Conservation (phyloP, 2,113 vertebrate genomes). For the Labrus mixtus region DNA sequence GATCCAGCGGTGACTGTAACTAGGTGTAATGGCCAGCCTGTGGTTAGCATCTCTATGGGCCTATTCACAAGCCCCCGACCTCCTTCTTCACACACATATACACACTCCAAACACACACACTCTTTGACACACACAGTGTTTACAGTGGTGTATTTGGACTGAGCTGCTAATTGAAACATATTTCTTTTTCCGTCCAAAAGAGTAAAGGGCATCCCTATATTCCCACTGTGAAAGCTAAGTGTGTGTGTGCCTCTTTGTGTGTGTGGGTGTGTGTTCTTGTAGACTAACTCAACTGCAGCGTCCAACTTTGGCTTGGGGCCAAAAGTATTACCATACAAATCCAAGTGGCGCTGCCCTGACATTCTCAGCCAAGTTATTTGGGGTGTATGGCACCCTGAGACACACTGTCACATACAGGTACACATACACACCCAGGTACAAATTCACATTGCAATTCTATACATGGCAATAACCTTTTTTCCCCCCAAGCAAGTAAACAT, state of each 20-base stretch:
- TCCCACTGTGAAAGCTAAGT: constrained; percentile 53
- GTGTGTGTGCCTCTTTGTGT: constrained; percentile 40
- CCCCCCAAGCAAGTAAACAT: constrained; percentile 49
- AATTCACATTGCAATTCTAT: constrained; percentile 21
- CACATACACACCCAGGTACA: constrained; percentile 20
- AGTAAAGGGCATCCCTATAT: constrained; percentile 79
- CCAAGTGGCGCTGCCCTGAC: constrained; percentile 51
- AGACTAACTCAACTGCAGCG: constrained; percentile 58
- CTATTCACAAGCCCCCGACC: constrained; percentile 79
- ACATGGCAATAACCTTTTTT: constrained; percentile 31
- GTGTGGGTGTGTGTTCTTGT: constrained; percentile 47
- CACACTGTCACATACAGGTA: constrained; percentile 7
- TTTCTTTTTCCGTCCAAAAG: constrained; percentile 82
- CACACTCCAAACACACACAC: constrained; percentile 58
- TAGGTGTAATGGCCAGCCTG: constrained; percentile 89
- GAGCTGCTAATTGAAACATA: constrained; percentile 82
- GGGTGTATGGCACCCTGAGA: constrained; percentile 35
- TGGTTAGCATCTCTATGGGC: constrained; percentile 86
- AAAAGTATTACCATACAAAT: constrained; percentile 75
- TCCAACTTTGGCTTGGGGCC: constrained; percentile 64
- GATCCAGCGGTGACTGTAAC: constrained; percentile 90
- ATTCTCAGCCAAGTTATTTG: constrained; percentile 59
- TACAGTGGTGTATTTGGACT: constrained; percentile 77
- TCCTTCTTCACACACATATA: constrained; percentile 55
- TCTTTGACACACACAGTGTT: constrained; percentile 72